Evolutionary conservation across 2,113 vertebrate species (phyloP).

Genomic region (Cyprinus carpio): DNA sequence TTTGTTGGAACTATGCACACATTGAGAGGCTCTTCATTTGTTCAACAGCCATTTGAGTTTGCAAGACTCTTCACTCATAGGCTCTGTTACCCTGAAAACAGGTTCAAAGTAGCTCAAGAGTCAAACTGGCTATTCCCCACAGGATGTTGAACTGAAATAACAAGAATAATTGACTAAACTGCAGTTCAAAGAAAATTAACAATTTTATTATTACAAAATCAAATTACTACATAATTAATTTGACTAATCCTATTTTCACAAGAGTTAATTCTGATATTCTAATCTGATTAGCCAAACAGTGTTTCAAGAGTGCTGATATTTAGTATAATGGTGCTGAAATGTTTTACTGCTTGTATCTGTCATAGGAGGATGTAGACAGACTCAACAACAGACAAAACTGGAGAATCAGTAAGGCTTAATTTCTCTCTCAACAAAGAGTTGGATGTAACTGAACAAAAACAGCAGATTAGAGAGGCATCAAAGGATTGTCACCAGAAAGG

Average conservation of each 20-base stretch:
- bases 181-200: not conserved
- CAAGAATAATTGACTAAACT: not conserved
- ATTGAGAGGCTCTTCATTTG: not conserved
- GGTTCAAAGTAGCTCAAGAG: not conserved
- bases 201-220: not conserved
- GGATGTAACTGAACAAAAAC: no score
- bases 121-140: not conserved
- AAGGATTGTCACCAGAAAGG: no score
- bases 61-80: not conserved
- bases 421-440: no score
- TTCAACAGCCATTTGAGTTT: not conserved
- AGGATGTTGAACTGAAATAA: not conserved
- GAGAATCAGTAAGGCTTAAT: no score
- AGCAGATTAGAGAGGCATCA: no score
- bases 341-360: no score
- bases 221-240: not conserved
- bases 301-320: not conserved
- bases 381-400: no score
- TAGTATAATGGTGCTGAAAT: no score
- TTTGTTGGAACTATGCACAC: not conserved
- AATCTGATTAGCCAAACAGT: not conserved
- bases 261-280: not conserved
- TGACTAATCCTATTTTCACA: not conserved
- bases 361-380: no score
- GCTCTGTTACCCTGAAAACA: slow-evolving; percentile 4